Evolutionary conservation across 2,888 invertebrate species (phyloP).

Genomic region (Pseudeuparius sepicola): DNA sequence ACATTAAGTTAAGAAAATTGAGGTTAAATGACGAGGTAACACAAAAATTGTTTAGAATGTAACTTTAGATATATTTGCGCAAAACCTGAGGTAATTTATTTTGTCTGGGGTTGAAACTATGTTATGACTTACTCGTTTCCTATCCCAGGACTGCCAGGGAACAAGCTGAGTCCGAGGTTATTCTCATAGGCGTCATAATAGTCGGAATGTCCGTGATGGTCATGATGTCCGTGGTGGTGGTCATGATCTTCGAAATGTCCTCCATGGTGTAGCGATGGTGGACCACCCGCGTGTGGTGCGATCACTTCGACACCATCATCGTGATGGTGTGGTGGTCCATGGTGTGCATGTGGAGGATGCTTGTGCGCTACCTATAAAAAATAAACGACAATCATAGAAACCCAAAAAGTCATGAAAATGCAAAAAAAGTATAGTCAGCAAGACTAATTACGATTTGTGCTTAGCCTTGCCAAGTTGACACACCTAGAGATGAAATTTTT

Average conservation of each 20-base stretch:
- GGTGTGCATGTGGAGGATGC: constrained; percentile 21
- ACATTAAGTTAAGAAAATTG: no score
- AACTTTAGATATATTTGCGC: no score
- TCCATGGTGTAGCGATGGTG: constrained; percentile 20
- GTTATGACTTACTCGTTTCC: constrained; percentile 19
- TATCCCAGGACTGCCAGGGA: constrained; percentile 8
- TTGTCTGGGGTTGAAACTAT: no score
- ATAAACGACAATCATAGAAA: constrained; percentile 10
- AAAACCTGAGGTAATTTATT: no score
- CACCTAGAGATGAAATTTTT: no score
- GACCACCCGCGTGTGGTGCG: constrained; percentile 23
- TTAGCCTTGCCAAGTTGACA: no score
- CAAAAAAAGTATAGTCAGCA: no score
- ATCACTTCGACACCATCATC: constrained; percentile 25
- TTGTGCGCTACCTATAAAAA: constrained; percentile 19
- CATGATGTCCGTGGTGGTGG: no score
- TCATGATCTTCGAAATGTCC: constrained; percentile 3
- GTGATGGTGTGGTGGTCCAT: constrained; percentile 22
- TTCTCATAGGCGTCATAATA: constrained; percentile 10
- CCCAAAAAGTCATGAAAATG: no score
- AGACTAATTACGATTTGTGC: no score
- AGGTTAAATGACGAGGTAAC: no score
- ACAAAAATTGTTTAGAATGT: no score
- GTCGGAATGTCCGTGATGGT: constrained; percentile 3
- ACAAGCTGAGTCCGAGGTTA: constrained; percentile 1